These are phyloP conservation scores for Hirtodrosophila alboralis DNA, from an alignment of 2,888 invertebrate genomes.

Conservation along the genomic window DNA sequence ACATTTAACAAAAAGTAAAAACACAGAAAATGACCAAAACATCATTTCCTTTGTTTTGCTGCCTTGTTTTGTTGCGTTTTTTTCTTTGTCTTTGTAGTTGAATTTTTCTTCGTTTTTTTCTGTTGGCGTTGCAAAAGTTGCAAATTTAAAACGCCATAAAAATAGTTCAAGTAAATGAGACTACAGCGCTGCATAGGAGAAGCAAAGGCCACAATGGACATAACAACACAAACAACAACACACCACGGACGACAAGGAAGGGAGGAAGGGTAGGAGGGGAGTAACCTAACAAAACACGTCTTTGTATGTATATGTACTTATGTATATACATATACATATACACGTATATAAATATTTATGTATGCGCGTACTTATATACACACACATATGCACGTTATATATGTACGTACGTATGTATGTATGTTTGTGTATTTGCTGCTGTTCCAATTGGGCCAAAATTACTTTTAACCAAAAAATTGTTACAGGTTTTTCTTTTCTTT, in stretches of 20 bases:
- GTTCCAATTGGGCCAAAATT: conserved; percentile 52
- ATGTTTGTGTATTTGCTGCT: conserved; percentile 26
- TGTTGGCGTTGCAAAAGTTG: conserved; percentile 27
- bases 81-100: conserved; percentile 33
- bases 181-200: conserved; percentile 45
- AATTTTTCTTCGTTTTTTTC: conserved; percentile 1
- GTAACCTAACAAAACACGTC: conserved; percentile 48
- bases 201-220: conserved; percentile 50
- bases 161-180: conserved; percentile 28
- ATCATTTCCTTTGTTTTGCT: conserved; percentile 13
- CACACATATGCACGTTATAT: conserved; percentile 10
- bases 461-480: conserved; percentile 18
- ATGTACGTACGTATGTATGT: no score
- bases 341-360: conserved; percentile 19
- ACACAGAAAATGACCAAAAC: conserved; percentile 9
- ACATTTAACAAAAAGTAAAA: background rate
- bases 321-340: conserved; percentile 8
- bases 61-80: conserved; percentile 10
- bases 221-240: conserved; percentile 44
- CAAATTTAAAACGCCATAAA: conserved; percentile 43
- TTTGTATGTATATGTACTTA: conserved; percentile 14
- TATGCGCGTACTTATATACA: background rate
- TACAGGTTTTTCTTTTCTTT: conserved; percentile 15
- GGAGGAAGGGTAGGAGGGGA: background rate
- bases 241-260: conserved; percentile 11